A percentile compares a stretch with the other conserved stretches of the same genome.
Evolutionary conservation across 1,140 invertebrate species (phyloP).

Genomic region (Steinernema feltiae): DNA sequence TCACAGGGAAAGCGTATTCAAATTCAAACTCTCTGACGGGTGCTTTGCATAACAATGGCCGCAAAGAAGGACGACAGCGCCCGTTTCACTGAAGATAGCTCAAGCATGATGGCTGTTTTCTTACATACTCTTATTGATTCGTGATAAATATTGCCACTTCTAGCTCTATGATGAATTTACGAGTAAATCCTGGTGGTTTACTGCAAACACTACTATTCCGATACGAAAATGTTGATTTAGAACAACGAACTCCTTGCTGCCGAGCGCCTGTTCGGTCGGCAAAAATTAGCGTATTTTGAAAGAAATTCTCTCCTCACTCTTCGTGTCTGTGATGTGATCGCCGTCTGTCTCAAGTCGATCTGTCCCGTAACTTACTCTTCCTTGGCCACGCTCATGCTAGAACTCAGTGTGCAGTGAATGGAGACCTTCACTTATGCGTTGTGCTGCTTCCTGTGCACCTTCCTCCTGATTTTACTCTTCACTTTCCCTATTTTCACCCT

Average conservation of each 20-base stretch:
- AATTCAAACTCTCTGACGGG: not conserved
- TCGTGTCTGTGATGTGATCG: not conserved
- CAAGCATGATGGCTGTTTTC: not conserved
- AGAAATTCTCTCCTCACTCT: not conserved
- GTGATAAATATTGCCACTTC: not conserved
- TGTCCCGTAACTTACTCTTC: not conserved
- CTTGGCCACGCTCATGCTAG: not conserved
- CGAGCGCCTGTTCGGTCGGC: not conserved
- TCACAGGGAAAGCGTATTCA: not conserved
- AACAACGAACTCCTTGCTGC: not conserved
- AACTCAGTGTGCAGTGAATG: not conserved
- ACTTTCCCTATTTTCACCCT: not conserved
- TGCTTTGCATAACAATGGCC: slow-evolving; percentile 3
- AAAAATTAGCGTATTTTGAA: slow-evolving; percentile 1
- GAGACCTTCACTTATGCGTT: not conserved
- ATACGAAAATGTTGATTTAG: not conserved
- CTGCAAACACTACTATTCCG: too few relatives aligned
- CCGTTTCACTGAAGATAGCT: not conserved
- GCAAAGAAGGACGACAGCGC: not conserved
- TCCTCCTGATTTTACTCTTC: not conserved
- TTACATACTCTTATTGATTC: not conserved
- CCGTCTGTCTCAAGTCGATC: not conserved
- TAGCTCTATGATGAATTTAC: too few relatives aligned
- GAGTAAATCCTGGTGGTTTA: too few relatives aligned
- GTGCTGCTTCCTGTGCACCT: not conserved